A percentile compares a stretch with the other conserved stretches of the same genome.
These are phyloP conservation scores for Sus cebifrons DNA, from an alignment of 2,797 vertebrate species.

Conservation along the genomic window DNA sequence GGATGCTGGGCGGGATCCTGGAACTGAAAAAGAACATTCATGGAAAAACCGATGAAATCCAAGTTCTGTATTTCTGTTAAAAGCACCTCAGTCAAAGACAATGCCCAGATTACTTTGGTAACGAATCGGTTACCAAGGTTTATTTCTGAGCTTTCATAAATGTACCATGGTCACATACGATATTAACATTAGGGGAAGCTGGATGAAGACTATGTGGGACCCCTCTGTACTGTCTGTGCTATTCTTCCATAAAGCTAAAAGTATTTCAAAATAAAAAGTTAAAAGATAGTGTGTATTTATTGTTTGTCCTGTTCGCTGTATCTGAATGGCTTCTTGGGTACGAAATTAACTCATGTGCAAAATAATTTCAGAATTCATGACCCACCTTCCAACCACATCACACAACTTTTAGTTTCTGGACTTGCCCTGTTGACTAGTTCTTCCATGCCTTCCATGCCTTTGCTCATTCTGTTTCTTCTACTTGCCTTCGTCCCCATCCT, in stretches of 20 bases:
- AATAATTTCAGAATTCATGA: constrained; percentile 47
- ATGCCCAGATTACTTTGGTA: background rate
- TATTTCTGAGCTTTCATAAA: constrained; percentile 27
- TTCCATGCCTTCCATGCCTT: background rate
- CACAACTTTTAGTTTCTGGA: background rate
- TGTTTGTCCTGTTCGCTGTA: background rate
- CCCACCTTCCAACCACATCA: background rate
- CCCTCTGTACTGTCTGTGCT: background rate
- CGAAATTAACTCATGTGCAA: constrained; percentile 22
- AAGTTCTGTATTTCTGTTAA: constrained; percentile 39
- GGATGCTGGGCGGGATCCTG: background rate
- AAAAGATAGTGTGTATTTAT: background rate
- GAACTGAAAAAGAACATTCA: background rate
- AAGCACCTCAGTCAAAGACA: background rate
- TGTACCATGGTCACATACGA: background rate
- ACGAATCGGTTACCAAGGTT: background rate
- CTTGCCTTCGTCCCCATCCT: background rate
- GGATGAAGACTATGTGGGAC: too few relatives aligned
- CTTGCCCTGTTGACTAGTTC: background rate
- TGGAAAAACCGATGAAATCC: background rate
- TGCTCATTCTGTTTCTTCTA: constrained; percentile 48
- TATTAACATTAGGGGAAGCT: background rate
- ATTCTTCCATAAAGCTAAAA: background rate
- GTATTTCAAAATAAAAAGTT: constrained; percentile 13
- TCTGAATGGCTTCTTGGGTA: background rate